Evolutionary conservation across 1,140 invertebrate species (phyloP), one percentile per base, ranked within the genome.

Genomic region (Drosophila sechellia): DNA sequence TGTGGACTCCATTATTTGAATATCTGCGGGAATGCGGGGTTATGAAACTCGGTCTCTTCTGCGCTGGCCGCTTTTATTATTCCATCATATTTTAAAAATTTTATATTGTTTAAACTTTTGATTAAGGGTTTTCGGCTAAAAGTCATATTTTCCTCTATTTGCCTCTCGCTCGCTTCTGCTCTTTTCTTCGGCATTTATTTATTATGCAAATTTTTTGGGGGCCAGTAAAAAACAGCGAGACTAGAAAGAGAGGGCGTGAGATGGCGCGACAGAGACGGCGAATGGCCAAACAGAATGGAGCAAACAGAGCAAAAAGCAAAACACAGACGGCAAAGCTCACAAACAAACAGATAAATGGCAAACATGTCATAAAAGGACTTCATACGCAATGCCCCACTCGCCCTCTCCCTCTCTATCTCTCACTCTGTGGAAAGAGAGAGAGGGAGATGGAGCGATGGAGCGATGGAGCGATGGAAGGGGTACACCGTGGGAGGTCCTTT

Each of bases 101-200:
- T 86, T 68, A 86, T 81, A 77, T 85, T 85, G 73, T 81, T 85
- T 86, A 81, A 84, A 86, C 81, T 85, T 85, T 86, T 85, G 81
- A 85, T 85, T 85, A 85, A 81, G 81, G 81, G 77, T 63, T 85
- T 85, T 85, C 66, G 73, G 63, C 68, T 61, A 54, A 43, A 54
- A 46, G 63, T 63, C 42, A 55, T 34, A 55, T 61, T 53, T 57
- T 50, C 53, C 54, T 54, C 48, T 46, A 22, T 63, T 83, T 10
- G 22, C 15, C 34, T 35, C 13, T 17, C 20, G 35, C 4, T 4
- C 31, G 4, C 17, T 3, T 12, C 13, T 1, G 11, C 15, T 4
- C 46, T 17, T 5, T 15, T 5, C 10, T 46, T 45, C 42, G 52
- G 46, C 79, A 83, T 81, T 79, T 81, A 83, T 81, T 81, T 79